A percentile compares a stretch with the other conserved stretches of the same genome.
These are phyloP conservation scores for Steromphala cineraria DNA, from an alignment of 2,888 invertebrate genomes.

Conservation along the genomic window DNA sequence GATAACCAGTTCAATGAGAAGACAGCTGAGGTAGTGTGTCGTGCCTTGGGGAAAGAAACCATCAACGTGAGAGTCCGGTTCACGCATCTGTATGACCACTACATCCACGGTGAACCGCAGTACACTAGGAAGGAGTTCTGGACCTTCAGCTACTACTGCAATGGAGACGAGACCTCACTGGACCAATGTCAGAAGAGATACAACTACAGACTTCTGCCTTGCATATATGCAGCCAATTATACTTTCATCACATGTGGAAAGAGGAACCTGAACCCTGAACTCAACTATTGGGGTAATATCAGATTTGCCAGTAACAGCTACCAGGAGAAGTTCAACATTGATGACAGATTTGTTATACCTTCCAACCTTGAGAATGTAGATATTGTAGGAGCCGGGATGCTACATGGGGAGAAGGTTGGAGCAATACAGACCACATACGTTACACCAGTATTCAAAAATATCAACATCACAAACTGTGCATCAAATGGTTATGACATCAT, in stretches of 20 bases:
- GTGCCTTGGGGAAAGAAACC: constrained; percentile 91
- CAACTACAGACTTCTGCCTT: constrained; percentile 83
- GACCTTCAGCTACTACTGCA: constrained; percentile 71
- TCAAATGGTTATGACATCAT: constrained; percentile 94
- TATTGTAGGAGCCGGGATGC: constrained; percentile 93
- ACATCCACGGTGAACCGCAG: constrained; percentile 69
- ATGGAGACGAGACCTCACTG: constrained; percentile 75
- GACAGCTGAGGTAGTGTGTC: constrained; percentile 96
- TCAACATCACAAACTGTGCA: constrained; percentile 89
- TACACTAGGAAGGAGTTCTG: constrained; percentile 74
- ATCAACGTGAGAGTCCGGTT: constrained; percentile 92
- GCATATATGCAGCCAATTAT: constrained; percentile 89
- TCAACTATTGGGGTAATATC: constrained; percentile 91
- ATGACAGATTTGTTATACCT: constrained; percentile 77
- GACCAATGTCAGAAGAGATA: constrained; percentile 83
- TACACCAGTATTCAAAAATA: constrained; percentile 87
- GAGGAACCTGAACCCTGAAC: constrained; percentile 60
- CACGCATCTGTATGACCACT: constrained; percentile 71
- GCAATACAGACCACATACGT: constrained; percentile 91
- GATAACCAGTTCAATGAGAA: constrained; percentile 95
- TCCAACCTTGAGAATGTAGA: constrained; percentile 85
- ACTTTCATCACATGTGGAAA: constrained; percentile 93
- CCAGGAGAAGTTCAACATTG: constrained; percentile 81
- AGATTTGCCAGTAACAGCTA: constrained; percentile 92
- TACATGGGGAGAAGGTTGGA: constrained; percentile 95